A percentile compares a stretch with the other conserved stretches of the same genome.
These are phyloP conservation scores for Sepiola atlantica DNA, from an alignment of 2,888 invertebrate species.

Conservation along the genomic window DNA sequence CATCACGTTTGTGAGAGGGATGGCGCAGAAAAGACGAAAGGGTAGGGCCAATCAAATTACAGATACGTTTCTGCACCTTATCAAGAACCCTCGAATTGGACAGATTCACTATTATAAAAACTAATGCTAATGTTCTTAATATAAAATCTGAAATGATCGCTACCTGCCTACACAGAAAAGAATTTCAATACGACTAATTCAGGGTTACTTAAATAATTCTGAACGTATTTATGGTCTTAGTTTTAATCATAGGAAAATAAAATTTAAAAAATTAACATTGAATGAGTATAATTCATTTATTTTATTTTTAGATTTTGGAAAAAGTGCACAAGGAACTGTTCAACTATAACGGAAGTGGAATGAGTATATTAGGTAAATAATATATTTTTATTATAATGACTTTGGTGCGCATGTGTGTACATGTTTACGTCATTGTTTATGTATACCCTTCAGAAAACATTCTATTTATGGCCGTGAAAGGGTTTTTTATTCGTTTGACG, in stretches of 20 bases:
- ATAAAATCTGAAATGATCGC: not conserved
- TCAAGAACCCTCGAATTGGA: too few species aligned
- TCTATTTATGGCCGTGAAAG: too few species aligned
- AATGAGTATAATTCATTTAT: too few species aligned
- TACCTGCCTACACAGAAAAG: too few species aligned
- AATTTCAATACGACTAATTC: too few species aligned
- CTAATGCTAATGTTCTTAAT: not conserved
- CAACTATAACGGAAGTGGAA: constrained; percentile 84
- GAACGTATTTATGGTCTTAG: not conserved
- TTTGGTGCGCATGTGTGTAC: not conserved
- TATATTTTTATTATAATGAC: not conserved
- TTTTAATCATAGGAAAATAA: not conserved
- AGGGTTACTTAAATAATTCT: not conserved
- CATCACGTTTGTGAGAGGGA: too few species aligned
- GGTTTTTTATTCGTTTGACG: too few species aligned
- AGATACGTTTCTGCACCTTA: too few species aligned
- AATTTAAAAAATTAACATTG: not conserved
- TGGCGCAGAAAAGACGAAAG: too few species aligned
- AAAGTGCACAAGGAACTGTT: constrained; percentile 88
- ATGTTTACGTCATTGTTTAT: not conserved
- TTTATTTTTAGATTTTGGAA: constrained; percentile 83
- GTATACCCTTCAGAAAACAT: not conserved
- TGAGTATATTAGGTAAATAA: constrained; percentile 88
- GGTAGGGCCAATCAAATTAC: too few species aligned
- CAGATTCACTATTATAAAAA: too few species aligned